Percentiles rank a stretch among this genome's conserved stretches.
These are phyloP conservation scores for Autographa pulchrina DNA, from an alignment of 2,888 invertebrate genomes.

Conservation along the genomic window DNA sequence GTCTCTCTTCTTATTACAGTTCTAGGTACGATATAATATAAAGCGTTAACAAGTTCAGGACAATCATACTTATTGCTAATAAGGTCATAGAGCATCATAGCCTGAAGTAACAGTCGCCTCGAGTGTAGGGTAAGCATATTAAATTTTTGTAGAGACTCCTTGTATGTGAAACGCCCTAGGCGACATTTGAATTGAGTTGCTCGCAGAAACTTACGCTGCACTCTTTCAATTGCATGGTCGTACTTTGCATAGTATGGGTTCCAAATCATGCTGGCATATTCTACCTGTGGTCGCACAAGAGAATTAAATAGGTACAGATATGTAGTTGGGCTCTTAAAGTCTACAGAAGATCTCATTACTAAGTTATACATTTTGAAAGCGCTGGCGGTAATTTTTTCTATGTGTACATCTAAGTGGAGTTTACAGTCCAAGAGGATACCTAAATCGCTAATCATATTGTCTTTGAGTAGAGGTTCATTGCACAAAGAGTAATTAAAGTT, in stretches of 20 bases:
- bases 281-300: not conserved
- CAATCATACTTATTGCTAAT: no score
- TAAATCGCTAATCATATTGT: not conserved
- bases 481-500: constrained; percentile 3
- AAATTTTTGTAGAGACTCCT: not conserved
- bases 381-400: constrained; percentile 6
- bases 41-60: no score
- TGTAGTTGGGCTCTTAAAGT: constrained; percentile 6
- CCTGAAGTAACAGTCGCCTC: constrained; percentile 1
- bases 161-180: not conserved
- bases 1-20: no score
- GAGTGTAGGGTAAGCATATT: not conserved
- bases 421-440: constrained; percentile 8
- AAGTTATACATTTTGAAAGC: constrained; percentile 13
- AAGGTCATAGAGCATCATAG: constrained; percentile 16
- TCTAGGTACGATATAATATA: no score
- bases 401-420: constrained; percentile 16
- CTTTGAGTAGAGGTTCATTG: constrained; percentile 5
- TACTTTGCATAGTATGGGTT: constrained; percentile 7
- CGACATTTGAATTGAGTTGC: constrained; percentile 1
- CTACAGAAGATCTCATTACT: not conserved
- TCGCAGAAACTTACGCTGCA: not conserved
- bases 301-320: constrained; percentile 9
- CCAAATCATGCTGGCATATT: constrained; percentile 14
- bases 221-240: not conserved